Evolutionary conservation across 37 sponge, comb jelly and placozoan species (phyloP).

Genomic region (Lycopodina hypogea): DNA sequence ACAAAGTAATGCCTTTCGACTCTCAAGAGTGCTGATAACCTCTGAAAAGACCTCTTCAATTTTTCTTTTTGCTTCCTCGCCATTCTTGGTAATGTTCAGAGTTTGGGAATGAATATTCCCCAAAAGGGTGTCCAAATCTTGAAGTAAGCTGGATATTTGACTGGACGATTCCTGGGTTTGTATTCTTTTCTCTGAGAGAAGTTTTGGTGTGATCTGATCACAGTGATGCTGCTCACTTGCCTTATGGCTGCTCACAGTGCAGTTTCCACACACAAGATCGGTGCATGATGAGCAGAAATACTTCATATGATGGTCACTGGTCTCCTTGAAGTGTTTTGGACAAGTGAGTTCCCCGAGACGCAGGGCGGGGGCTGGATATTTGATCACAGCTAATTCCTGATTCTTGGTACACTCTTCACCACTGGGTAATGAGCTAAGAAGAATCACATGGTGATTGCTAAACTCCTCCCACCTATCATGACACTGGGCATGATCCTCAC

Average conservation of each 20-base stretch:
- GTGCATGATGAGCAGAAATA: conserved; percentile 15
- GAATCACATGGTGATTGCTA: neutral
- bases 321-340: neutral
- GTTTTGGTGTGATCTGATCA: neutral
- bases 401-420: neutral
- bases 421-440: neutral
- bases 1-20: neutral
- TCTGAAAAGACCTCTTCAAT: neutral
- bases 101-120: neutral
- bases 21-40: neutral
- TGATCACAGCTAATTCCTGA: neutral
- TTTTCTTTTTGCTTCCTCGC: neutral
- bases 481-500: conserved; percentile 1
- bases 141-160: neutral
- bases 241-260: conserved; percentile 10
- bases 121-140: neutral
- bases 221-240: neutral
- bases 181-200: neutral
- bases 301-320: conserved; percentile 3
- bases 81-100: conserved; percentile 1
- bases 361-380: neutral
- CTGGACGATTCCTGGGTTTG: neutral
- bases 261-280: conserved; percentile 17
- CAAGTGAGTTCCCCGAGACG: neutral
- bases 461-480: conserved; percentile 7